phyloP scores from a whole-genome alignment of 2,797 vertebrate species.

The Cryptoblepharus egeriae region DNA sequence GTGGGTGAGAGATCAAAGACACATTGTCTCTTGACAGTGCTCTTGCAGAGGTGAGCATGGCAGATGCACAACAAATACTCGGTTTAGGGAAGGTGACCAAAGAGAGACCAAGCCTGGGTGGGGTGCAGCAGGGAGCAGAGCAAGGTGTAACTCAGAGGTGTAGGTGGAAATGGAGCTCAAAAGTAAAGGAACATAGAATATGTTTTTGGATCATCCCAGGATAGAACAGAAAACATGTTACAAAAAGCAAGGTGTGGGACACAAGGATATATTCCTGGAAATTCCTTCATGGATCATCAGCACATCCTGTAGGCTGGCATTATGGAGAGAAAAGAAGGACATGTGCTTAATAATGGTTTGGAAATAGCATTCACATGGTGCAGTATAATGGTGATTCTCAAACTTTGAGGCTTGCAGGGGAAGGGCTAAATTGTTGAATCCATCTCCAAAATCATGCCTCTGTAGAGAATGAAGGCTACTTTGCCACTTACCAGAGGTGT shows the following conservation, averaged over 20 bases:
- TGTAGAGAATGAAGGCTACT: too few relatives aligned
- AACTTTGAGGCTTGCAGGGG: too few relatives aligned
- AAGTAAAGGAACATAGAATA: conserved; percentile 51
- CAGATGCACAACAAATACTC: conserved; percentile 11
- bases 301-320: conserved; percentile 15
- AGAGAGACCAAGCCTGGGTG: conserved; percentile 46
- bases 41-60: not conserved
- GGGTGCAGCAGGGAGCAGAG: conserved; percentile 36
- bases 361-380: not conserved
- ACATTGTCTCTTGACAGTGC: conserved; percentile 25
- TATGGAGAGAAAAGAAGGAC: not conserved
- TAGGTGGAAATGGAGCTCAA: conserved; percentile 55
- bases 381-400: not conserved
- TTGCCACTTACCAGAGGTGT: too few relatives aligned
- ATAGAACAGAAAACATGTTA: conserved; percentile 52
- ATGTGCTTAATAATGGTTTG: conserved; percentile 26
- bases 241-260: conserved; percentile 50
- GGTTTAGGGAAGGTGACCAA: conserved; percentile 55
- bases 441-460: too few relatives aligned
- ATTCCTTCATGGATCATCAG: conserved; percentile 64
- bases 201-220: conserved; percentile 62
- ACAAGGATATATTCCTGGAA: conserved; percentile 53
- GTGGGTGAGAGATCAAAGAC: conserved; percentile 39
- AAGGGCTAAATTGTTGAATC: too few relatives aligned
- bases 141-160: conserved; percentile 40